These are phyloP conservation scores for Cephus pygmeus DNA, from an alignment of 2,888 invertebrate genomes.

Conservation along the genomic window DNA sequence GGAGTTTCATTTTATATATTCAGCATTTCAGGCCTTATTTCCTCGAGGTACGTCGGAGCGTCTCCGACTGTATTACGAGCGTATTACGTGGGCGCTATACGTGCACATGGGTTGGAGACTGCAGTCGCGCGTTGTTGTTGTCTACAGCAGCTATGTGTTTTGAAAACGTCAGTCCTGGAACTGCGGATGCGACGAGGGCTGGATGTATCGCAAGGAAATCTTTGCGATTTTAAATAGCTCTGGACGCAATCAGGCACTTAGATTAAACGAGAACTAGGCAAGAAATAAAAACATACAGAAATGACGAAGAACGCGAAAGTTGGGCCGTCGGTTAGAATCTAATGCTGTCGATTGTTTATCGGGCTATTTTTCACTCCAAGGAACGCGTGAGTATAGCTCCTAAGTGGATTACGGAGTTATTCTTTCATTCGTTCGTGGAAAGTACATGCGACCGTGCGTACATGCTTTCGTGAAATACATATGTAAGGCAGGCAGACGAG, in stretches of 20 bases:
- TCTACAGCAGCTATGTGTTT: not conserved
- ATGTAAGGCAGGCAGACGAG: not conserved
- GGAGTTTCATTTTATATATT: not conserved
- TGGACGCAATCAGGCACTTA: no score
- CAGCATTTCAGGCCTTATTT: not conserved
- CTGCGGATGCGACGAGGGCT: constrained; percentile 23
- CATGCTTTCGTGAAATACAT: not conserved
- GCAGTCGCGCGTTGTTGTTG: not conserved
- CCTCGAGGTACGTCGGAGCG: not conserved
- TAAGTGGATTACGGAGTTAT: not conserved
- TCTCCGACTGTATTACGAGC: not conserved
- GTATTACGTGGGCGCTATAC: not conserved
- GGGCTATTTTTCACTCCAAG: no score
- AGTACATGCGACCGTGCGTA: not conserved
- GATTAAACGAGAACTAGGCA: no score
- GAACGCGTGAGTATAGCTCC: no score
- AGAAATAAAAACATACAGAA: no score
- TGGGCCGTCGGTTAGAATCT: no score
- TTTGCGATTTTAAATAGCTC: not conserved
- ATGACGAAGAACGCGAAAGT: no score
- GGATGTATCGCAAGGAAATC: not conserved
- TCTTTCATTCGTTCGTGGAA: not conserved
- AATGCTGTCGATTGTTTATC: no score
- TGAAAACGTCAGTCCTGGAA: constrained; percentile 28
- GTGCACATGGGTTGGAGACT: not conserved